Conservation (phyloP, 1,140 invertebrate species). For the Sogatella furcifera region DNA sequence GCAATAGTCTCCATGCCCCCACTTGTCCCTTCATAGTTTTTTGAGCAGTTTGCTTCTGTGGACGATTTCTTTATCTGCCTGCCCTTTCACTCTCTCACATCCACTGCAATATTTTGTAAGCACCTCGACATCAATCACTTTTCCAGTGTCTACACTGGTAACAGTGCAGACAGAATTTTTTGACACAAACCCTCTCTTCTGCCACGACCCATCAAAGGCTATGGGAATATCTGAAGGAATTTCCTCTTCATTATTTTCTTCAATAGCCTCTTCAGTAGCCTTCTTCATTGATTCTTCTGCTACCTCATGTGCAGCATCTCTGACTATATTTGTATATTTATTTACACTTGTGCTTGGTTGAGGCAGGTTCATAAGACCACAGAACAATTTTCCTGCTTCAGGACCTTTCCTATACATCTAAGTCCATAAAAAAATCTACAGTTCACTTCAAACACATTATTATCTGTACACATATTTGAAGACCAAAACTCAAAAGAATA, state of each 20-base stretch:
- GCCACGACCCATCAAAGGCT: conserved; percentile 19
- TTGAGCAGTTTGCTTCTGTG: conserved; percentile 13
- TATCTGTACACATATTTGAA: background rate
- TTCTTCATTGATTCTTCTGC: background rate
- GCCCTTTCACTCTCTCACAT: background rate
- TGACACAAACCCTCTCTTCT: conserved; percentile 14
- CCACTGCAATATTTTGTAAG: conserved; percentile 16
- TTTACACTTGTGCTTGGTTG: background rate
- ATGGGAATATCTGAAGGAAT: conserved; percentile 2
- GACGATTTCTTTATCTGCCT: background rate
- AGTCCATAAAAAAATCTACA: conserved; percentile 5
- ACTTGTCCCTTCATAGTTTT: conserved; percentile 20
- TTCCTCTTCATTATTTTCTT: conserved; percentile 5
- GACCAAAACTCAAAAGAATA: background rate
- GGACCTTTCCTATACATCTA: conserved; percentile 1
- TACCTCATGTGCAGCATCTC: background rate
- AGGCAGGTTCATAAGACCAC: conserved; percentile 9
- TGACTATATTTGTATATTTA: background rate
- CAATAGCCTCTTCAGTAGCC: conserved; percentile 7
- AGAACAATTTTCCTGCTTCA: conserved; percentile 5
- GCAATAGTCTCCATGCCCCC: conserved; percentile 21
- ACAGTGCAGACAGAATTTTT: conserved; percentile 9
- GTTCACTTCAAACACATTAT: background rate
- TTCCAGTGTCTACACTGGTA: conserved; percentile 13
- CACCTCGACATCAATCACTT: conserved; percentile 15